phyloP scores from a whole-genome alignment of 2,797 vertebrate genomes.

The Melanotaenia trifasciata region DNA sequence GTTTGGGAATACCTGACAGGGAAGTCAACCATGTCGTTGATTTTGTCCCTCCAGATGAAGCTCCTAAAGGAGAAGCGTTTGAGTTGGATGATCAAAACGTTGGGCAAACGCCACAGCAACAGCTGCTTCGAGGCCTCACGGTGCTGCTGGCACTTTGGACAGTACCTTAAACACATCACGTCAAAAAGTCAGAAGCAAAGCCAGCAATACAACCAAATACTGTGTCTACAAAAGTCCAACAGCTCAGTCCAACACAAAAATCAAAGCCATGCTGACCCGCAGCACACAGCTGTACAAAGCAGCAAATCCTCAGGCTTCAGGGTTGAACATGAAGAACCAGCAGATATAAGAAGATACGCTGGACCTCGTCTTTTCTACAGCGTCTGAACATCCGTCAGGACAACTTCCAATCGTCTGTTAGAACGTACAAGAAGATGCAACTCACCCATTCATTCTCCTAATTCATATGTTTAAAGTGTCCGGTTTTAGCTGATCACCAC shows the following conservation, averaged over 20 bases:
- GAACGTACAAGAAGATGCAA: too few relatives aligned
- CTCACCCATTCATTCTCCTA: too few relatives aligned
- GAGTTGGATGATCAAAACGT: slow-evolving; percentile 97
- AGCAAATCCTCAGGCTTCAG: too few relatives aligned
- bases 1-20: slow-evolving; percentile 88
- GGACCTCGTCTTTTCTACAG: too few relatives aligned
- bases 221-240: background rate
- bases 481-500: too few relatives aligned
- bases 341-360: too few relatives aligned
- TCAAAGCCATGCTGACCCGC: background rate
- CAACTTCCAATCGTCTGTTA: too few relatives aligned
- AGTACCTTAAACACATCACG: slow-evolving; percentile 87
- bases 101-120: slow-evolving; percentile 96
- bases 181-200: background rate
- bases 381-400: too few relatives aligned
- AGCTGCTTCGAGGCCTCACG: slow-evolving; percentile 97
- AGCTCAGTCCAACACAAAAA: background rate
- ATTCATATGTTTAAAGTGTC: too few relatives aligned
- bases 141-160: slow-evolving; percentile 98
- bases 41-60: slow-evolving; percentile 99
- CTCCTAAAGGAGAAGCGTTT: slow-evolving; percentile 99
- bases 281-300: background rate
- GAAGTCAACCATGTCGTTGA: slow-evolving; percentile 99
- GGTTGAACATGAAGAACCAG: too few relatives aligned
- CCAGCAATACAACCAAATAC: background rate